These are phyloP conservation scores for Phengaris arion DNA, from an alignment of 2,888 invertebrate species.

Conservation along the genomic window DNA sequence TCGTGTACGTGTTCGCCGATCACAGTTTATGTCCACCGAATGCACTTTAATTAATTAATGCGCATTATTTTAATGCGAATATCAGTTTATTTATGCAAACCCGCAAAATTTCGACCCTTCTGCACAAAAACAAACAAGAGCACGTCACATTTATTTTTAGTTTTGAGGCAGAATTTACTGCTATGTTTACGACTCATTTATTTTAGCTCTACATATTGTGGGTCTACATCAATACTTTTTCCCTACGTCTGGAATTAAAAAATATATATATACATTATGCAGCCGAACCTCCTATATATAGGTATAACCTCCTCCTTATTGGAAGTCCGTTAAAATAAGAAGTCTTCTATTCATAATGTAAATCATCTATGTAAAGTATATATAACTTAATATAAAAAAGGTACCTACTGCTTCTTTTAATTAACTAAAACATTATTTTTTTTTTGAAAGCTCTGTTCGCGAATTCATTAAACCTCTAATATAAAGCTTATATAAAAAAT, in stretches of 20 bases:
- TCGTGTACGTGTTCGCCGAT: conserved; percentile 7
- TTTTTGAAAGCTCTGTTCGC: too few species aligned
- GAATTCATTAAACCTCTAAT: too few species aligned
- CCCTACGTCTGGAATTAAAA: neutral
- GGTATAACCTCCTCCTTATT: too few species aligned
- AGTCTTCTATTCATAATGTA: too few species aligned
- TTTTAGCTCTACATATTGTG: conserved; percentile 5
- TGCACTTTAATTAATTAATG: conserved; percentile 26
- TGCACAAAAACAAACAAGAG: conserved; percentile 7
- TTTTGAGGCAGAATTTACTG: neutral
- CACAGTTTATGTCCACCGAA: conserved; percentile 14
- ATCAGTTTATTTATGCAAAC: conserved; percentile 20
- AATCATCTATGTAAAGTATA: too few species aligned
- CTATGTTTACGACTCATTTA: neutral
- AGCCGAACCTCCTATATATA: too few species aligned
- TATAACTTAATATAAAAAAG: too few species aligned
- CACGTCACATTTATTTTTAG: neutral
- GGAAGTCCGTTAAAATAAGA: too few species aligned
- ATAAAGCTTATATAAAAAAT: too few species aligned
- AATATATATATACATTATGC: too few species aligned
- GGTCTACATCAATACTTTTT: neutral
- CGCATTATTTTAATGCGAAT: conserved; percentile 16
- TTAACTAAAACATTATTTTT: too few species aligned
- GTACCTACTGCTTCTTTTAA: too few species aligned
- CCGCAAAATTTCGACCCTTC: conserved; percentile 9